Evolutionary conservation across 2,113 vertebrate species (phyloP).

Genomic region (Sinosuthora webbiana): DNA sequence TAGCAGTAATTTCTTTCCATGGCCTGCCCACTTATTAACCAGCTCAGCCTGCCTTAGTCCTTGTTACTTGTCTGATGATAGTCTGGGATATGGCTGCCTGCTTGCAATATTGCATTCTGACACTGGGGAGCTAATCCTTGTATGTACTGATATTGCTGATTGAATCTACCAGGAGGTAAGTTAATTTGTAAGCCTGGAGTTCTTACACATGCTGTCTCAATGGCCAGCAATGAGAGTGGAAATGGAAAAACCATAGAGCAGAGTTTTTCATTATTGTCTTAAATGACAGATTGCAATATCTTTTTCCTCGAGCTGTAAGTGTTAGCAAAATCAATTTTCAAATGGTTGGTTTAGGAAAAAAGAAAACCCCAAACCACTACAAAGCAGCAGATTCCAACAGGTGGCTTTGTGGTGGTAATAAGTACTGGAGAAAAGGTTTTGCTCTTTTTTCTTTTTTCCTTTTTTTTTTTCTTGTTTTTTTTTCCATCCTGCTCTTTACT

Average conservation of each 20-base stretch:
- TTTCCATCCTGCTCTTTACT: accelerated
- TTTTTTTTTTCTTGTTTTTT: accelerated
- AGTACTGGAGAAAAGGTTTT: background rate
- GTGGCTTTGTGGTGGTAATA: background rate
- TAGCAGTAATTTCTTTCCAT: background rate
- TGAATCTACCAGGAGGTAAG: constrained; percentile 52
- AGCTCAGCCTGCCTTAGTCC: background rate
- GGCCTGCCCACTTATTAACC: background rate
- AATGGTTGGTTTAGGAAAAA: background rate
- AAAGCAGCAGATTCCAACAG: background rate
- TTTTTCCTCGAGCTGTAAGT: background rate
- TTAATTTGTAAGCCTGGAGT: constrained; percentile 36
- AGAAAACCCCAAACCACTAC: background rate
- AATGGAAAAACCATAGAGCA: background rate
- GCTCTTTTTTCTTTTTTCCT: background rate
- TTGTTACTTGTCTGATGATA: background rate
- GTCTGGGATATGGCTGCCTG: background rate
- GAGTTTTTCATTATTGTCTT: background rate
- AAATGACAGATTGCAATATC: background rate
- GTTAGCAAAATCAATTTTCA: constrained; percentile 17
- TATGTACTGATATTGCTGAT: constrained; percentile 3
- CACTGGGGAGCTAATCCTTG: background rate
- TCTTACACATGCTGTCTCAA: background rate
- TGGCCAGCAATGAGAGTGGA: background rate
- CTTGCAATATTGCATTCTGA: background rate